phyloP scores from a whole-genome alignment of 1,140 invertebrate genomes.

The Achroia grisella region DNA sequence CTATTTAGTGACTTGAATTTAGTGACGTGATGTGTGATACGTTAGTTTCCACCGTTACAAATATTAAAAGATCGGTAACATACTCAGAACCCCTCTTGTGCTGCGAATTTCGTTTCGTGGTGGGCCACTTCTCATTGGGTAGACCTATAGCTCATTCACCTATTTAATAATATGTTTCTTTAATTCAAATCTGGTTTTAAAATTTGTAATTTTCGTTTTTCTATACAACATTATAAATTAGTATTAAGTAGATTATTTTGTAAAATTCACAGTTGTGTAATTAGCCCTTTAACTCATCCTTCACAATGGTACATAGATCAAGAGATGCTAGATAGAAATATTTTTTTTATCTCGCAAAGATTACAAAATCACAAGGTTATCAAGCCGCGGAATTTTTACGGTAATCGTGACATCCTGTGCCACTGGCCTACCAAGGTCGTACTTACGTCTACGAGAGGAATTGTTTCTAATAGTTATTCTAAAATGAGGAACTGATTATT shows the following conservation, averaged over 20 bases:
- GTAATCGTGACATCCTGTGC: constrained; percentile 33
- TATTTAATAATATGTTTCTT: no score
- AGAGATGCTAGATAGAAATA: not conserved
- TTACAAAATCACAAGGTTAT: constrained; percentile 1
- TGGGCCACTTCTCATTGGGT: no score
- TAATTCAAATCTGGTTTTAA: no score
- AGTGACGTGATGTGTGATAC: no score
- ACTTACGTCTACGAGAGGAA: not conserved
- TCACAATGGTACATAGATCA: not conserved
- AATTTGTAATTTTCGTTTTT: no score
- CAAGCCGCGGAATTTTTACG: constrained; percentile 30
- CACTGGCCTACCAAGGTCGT: constrained; percentile 35
- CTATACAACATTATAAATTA: not conserved
- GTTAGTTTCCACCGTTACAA: no score
- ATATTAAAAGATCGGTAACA: no score
- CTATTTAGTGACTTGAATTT: no score
- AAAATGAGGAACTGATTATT: not conserved
- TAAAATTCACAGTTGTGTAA: not conserved
- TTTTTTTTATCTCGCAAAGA: not conserved
- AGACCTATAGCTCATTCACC: no score
- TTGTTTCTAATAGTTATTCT: not conserved
- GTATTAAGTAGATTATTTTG: not conserved
- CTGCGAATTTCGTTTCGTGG: no score
- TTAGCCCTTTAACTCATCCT: not conserved
- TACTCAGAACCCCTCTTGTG: no score